phyloP scores from a whole-genome alignment of 2,797 vertebrate genomes.

The Acridotheres tristis region DNA sequence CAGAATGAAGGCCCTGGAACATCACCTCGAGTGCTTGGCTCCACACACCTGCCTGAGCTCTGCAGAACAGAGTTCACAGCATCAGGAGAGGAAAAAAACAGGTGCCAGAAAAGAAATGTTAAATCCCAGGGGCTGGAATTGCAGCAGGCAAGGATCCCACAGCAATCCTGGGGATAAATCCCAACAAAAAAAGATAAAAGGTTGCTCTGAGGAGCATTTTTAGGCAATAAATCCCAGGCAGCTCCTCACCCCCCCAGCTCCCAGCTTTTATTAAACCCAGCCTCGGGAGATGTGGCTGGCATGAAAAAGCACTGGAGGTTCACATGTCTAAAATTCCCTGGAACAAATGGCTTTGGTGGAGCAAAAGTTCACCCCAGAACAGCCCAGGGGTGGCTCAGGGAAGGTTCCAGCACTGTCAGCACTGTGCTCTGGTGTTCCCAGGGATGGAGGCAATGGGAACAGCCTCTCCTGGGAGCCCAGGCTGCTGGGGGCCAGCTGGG shows the following conservation, averaged over 20 bases:
- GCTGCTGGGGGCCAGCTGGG: neutral
- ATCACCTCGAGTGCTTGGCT: neutral
- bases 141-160: neutral
- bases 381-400: neutral
- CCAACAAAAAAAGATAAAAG: neutral
- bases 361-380: neutral
- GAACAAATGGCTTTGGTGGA: neutral
- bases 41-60: neutral
- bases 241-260: neutral
- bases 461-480: neutral
- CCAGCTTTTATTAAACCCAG: neutral
- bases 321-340: neutral
- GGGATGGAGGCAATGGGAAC: neutral
- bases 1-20: neutral
- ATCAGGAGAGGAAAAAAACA: neutral
- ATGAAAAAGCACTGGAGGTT: neutral
- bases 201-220: neutral
- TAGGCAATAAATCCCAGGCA: neutral
- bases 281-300: neutral
- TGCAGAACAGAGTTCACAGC: neutral
- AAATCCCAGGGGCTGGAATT: neutral
- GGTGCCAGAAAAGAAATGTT: fast-evolving
- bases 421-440: fast-evolving
- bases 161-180: neutral
- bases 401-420: neutral